Conservation (phyloP, 2,888 invertebrate genomes). For the Euclidia mi region DNA sequence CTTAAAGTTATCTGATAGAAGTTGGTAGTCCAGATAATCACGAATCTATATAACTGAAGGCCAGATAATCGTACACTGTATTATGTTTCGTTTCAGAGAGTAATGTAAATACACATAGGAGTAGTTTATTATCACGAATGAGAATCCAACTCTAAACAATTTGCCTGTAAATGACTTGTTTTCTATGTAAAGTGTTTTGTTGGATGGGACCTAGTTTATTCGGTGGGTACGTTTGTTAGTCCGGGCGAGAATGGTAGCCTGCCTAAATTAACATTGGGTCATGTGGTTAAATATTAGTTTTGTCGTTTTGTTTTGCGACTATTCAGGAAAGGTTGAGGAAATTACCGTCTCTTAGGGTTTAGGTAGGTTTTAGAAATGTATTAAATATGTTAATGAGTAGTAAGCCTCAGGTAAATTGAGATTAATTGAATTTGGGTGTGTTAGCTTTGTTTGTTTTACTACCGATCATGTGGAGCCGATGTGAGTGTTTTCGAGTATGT, state of each 20-base stretch:
- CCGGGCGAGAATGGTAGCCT: slow-evolving; percentile 25
- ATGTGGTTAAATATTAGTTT: slow-evolving; percentile 41
- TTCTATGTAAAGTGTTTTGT: slow-evolving; percentile 23
- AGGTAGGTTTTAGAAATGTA: slow-evolving; percentile 4
- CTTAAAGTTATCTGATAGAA: no score
- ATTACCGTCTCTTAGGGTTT: slow-evolving; percentile 23
- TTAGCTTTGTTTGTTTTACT: no score
- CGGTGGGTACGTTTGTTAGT: slow-evolving; percentile 42
- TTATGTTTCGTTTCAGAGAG: neutral
- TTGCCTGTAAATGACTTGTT: slow-evolving; percentile 6
- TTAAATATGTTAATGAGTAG: neutral
- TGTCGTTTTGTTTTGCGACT: slow-evolving; percentile 20
- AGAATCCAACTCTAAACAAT: slow-evolving; percentile 1
- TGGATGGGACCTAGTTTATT: slow-evolving; percentile 35
- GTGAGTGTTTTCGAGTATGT: no score
- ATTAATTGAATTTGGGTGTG: no score
- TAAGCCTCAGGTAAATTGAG: neutral
- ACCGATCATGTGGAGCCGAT: no score
- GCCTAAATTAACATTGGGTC: slow-evolving; percentile 47
- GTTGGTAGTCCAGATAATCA: no score
- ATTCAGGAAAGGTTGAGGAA: slow-evolving; percentile 11
- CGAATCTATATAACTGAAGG: no score
- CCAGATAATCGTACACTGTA: no score
- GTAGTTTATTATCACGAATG: no score
- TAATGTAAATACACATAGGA: neutral